Base-by-base conservation (phyloP, 2,797 vertebrate genomes). In the Epinephelus coioides region DNA sequence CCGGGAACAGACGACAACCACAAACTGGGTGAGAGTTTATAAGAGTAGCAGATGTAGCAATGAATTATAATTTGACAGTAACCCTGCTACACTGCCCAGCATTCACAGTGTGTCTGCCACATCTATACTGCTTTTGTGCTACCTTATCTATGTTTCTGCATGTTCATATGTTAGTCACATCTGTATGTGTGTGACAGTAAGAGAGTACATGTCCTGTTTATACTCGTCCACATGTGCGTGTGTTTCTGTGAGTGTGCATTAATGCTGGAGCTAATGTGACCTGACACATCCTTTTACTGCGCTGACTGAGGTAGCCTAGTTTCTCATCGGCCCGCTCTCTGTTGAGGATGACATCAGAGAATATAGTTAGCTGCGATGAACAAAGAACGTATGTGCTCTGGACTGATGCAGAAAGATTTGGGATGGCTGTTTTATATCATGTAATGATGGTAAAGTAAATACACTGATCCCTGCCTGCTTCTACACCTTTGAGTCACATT, bases 21-120 rank as follows among this genome's bases (percentile, higher is more conserved):
- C 60, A 95, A 93, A 86, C 93, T 98, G 59, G 96, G 98, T 99
- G 67, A 96, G 93, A 30, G 53, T 8, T 19, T 14, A 11, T 30
- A 30, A 30, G 27, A 30, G 27, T 6, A 30, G 27, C 27, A 30
- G 27, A 30, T 30, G 27, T 30, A 30, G 27, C 27, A 30, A 6
- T 30, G 27, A 30, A 30, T 30, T 30, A 30, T 30, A 30, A 30
- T 82, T 53, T 66, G 55, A 46, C 44, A 69, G 50, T 14, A 25
- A 40, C 17, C 17, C 23, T 62, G 50, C 19, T 23, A 11, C 21
- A 18, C 27, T 73, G 30, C 47, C 44, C 55, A 40, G 9, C 34
- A n/a, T 18, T 34, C 34, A 34, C 34, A 34, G 2, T 49, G 14
- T 2, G 13, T 11, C n/a, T 74, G 13, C 14, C 38, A 50, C 18